These are phyloP conservation scores for Etia nguti DNA, from an alignment of 2,113 vertebrate genomes.

Conservation along the genomic window DNA sequence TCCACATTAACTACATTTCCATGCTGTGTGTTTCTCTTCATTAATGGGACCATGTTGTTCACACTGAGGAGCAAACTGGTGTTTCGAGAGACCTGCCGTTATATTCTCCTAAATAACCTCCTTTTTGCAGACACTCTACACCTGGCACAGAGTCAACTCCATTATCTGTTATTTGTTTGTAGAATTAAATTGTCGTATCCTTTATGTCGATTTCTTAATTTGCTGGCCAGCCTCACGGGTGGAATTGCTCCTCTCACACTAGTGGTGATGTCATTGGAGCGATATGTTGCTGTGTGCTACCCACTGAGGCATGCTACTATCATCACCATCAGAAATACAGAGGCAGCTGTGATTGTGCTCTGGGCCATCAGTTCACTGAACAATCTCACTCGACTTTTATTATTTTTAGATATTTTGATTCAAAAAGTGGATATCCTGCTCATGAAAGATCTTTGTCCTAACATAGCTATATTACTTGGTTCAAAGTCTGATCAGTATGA, in stretches of 20 bases:
- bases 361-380: slow-evolving; percentile 32
- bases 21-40: too few species aligned
- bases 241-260: slow-evolving; percentile 43
- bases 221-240: neutral
- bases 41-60: too few species aligned
- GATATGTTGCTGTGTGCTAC: neutral
- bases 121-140: slow-evolving; percentile 37
- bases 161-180: neutral
- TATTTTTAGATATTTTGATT: neutral
- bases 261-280: slow-evolving; percentile 61
- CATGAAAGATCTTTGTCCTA: neutral
- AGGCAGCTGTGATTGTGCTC: neutral
- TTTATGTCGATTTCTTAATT: neutral
- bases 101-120: neutral
- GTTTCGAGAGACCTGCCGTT: too few species aligned
- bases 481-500: too few species aligned
- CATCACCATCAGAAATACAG: slow-evolving; percentile 42
- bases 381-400: neutral
- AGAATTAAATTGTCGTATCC: neutral
- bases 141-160: neutral
- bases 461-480: neutral
- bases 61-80: too few species aligned
- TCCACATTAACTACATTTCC: too few species aligned
- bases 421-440: neutral
- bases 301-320: slow-evolving; percentile 52